Base-by-base conservation (phyloP, 2,888 invertebrate species). In the Osmoderma eremita region DNA sequence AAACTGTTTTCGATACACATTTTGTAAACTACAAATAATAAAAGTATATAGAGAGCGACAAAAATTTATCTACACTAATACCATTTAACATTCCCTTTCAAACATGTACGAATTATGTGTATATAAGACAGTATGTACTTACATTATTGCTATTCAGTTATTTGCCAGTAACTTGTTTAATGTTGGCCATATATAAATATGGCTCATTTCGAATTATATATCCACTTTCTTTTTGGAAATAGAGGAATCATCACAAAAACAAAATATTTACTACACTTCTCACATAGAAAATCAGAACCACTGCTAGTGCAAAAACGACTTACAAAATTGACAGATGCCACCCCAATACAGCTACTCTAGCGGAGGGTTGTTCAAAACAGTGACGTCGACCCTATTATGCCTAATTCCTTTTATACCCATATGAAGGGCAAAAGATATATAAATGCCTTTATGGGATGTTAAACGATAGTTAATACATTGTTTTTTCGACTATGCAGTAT, bases 271-370 rank as follows among this genome's bases (percentile, higher is more conserved):
- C 38, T 48, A 39, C 38, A 63, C 49, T 63, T 18, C 50, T 1
- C 10, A 50, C 41, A 17, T 49, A 50, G 17, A 3, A 22, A 4
- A 39, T 15, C 45, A 61, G 45, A 15, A 61, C 45, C 45, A 61
- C 45, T 45, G 24, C 63, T 41, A 45, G 13, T 30, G 41, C 39
- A 53, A 64, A 51, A 51, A 64, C 53, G 42, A 64, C 41, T 42
- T 17, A 12, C 42, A 42, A 64, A 83, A 79, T 80, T 82, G 83
- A 83, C 83, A 83, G 83, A 83, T 83, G 83, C 80, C 80, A 79
- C 79, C 80, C 81, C 76, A 76, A n/a, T 78, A 78, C 72, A 74
- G 71, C 70, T 75, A 75, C 75, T 72, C 63, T 72, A 68, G 74
- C 74, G 67, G 71, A 77, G 79, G 81, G 79, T 77, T 76, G 76